phyloP scores from a whole-genome alignment of 2,888 invertebrate genomes.

The Scaptomyza parva region DNA sequence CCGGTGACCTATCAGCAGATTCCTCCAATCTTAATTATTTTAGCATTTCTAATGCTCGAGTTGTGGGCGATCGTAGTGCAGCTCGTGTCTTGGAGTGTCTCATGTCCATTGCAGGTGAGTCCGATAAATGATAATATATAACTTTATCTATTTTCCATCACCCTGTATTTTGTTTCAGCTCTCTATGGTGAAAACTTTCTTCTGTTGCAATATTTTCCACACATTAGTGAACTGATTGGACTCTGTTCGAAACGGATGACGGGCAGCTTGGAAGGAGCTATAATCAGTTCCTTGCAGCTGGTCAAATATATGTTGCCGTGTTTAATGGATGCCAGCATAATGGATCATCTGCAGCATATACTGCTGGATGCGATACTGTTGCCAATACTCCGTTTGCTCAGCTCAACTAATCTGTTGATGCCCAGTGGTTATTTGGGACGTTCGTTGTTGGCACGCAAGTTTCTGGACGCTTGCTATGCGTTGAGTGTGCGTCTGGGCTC shows the following conservation, averaged over 20 bases:
- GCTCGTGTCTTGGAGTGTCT: slow-evolving; percentile 95
- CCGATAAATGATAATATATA: neutral
- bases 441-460: slow-evolving; percentile 91
- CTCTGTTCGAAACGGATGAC: slow-evolving; percentile 93
- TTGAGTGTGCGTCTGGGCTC: slow-evolving; percentile 91
- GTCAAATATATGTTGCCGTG: slow-evolving; percentile 92
- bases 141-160: neutral
- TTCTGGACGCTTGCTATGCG: slow-evolving; percentile 92
- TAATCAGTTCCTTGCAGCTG: slow-evolving; percentile 93
- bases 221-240: slow-evolving; percentile 93
- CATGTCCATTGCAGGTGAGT: slow-evolving; percentile 92
- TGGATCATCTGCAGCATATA: slow-evolving; percentile 94
- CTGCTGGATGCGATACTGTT: slow-evolving; percentile 93
- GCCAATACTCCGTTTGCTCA: slow-evolving; percentile 92
- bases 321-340: slow-evolving; percentile 92
- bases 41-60: slow-evolving; percentile 88
- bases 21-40: slow-evolving; percentile 86
- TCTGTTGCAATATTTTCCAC: slow-evolving; percentile 94
- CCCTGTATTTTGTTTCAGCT: slow-evolving; percentile 33
- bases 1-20: slow-evolving; percentile 78
- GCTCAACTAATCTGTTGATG: slow-evolving; percentile 92
- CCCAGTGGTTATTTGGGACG: slow-evolving; percentile 92
- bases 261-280: slow-evolving; percentile 93
- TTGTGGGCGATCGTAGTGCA: slow-evolving; percentile 93
- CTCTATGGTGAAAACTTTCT: slow-evolving; percentile 86